These are phyloP conservation scores for Ophion ventricosus DNA, from an alignment of 2,888 invertebrate genomes.

Conservation along the genomic window DNA sequence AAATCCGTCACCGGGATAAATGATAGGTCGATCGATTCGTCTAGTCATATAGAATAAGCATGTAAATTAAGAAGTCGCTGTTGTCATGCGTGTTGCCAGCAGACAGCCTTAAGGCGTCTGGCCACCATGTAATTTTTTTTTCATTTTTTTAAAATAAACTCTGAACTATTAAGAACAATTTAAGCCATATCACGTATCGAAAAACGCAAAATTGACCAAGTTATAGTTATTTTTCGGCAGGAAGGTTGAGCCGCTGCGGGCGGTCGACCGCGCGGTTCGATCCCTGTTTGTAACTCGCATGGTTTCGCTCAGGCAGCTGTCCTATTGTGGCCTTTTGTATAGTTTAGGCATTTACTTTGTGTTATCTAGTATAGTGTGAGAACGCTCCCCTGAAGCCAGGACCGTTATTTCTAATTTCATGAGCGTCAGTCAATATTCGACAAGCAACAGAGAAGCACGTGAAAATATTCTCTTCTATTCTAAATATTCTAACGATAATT, in stretches of 20 bases:
- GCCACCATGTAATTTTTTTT: slow-evolving; percentile 28
- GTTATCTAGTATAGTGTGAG: background rate
- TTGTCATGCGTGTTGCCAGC: too few relatives aligned
- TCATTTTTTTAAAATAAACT: background rate
- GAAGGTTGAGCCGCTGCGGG: slow-evolving; percentile 1
- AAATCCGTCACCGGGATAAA: too few relatives aligned
- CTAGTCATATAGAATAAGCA: too few relatives aligned
- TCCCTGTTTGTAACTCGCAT: background rate
- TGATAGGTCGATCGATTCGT: too few relatives aligned
- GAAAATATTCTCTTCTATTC: too few relatives aligned
- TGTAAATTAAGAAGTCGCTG: too few relatives aligned
- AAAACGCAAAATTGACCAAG: background rate
- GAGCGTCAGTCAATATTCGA: slow-evolving; percentile 44
- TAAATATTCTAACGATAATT: slow-evolving; percentile 16
- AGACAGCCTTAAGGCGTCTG: background rate
- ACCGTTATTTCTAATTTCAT: slow-evolving; percentile 25
- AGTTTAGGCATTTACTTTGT: background rate
- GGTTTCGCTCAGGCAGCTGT: slow-evolving; percentile 5
- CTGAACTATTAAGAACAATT: slow-evolving; percentile 18
- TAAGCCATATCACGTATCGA: slow-evolving; percentile 7
- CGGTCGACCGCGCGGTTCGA: slow-evolving; percentile 13
- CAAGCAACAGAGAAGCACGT: slow-evolving; percentile 41
- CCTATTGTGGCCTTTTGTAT: slow-evolving; percentile 16
- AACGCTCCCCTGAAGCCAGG: background rate
- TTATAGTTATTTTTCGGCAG: slow-evolving; percentile 7